Base-by-base conservation (phyloP, 53 echinoderm and acorn worm species). In the Temnopleurus reevesii region DNA sequence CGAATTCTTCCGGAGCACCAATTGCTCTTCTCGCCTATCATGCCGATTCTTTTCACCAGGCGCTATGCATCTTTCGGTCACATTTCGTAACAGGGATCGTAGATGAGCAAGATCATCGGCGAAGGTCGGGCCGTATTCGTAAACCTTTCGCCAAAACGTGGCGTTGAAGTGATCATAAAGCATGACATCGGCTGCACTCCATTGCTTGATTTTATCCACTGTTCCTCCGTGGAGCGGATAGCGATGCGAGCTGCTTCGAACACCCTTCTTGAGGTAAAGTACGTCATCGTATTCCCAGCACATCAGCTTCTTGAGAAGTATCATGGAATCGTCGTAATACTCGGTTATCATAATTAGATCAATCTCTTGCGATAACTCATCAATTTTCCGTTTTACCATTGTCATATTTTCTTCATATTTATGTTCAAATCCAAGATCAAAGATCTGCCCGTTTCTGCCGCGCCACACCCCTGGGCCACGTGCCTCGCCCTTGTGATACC, bases 71-170 rank as follows among this genome's bases (percentile, higher is more conserved):
- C 77, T 26, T 2, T 54, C 41, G 9, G 58, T 36, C 8, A 59
- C 89, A n/a, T 92, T 71, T 15, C 76, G 45, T 41, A 89, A 19
- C n/a, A 89, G 10, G 28, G 29, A 2, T 0, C 89, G 89, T 45
- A 90, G 87, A 31, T 91, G 23, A 2, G 60, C 81, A 1, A 93
- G 77, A 79, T 93, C 93, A 12, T 81, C 23, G 18, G 55, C 24
- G 46, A 93, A 93, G 17, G 35, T 54, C 19, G 90, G 66, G 10
- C 93, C 93, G 36, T 93, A 93, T 0, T 77, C 81, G 26, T 60
- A 25, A 30, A 93, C 89, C 54, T 91, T 93, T 1, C 12, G 33
- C 93, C 93, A 93, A 55, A 93, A 93, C 9, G 93, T 93, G 43
- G 36, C 34, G 80, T 93, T 93, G 57, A 93, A 93, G 29, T 81